A percentile compares a stretch with the other conserved stretches of the same genome.
phyloP scores from a whole-genome alignment of 2,888 invertebrate species.

The Machimus rusticus region DNA sequence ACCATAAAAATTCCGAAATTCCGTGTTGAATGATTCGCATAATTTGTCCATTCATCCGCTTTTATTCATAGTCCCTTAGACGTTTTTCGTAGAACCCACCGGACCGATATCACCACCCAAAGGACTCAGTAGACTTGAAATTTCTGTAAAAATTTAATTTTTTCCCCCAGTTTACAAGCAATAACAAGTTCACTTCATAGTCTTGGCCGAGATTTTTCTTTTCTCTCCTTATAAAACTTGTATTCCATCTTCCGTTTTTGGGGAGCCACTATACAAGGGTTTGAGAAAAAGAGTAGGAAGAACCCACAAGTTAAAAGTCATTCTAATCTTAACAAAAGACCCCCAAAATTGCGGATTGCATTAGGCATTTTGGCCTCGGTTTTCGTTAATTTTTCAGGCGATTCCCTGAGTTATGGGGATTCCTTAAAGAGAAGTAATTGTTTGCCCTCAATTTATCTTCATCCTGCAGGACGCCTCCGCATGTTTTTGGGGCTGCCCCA shows the following conservation, averaged over 20 bases:
- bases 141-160: conserved; percentile 14
- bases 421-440: neutral
- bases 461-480: neutral
- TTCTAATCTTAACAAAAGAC: neutral
- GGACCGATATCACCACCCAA: neutral
- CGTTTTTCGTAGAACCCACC: neutral
- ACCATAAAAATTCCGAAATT: neutral
- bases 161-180: neutral
- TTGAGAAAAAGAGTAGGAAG: neutral
- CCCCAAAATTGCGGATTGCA: neutral
- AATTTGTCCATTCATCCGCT: neutral
- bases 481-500: neutral
- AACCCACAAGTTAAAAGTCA: neutral
- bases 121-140: neutral
- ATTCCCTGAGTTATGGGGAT: neutral
- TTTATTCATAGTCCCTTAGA: neutral
- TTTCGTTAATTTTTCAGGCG: conserved; percentile 17
- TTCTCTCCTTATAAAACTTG: neutral
- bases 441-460: neutral
- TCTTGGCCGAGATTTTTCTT: neutral
- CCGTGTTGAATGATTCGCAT: conserved; percentile 1
- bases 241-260: neutral
- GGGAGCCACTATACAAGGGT: neutral
- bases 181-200: neutral
- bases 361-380: neutral